Evolutionary conservation across 2,888 invertebrate genomes (phyloP).

Genomic region (Flabesymbios commensalis): DNA sequence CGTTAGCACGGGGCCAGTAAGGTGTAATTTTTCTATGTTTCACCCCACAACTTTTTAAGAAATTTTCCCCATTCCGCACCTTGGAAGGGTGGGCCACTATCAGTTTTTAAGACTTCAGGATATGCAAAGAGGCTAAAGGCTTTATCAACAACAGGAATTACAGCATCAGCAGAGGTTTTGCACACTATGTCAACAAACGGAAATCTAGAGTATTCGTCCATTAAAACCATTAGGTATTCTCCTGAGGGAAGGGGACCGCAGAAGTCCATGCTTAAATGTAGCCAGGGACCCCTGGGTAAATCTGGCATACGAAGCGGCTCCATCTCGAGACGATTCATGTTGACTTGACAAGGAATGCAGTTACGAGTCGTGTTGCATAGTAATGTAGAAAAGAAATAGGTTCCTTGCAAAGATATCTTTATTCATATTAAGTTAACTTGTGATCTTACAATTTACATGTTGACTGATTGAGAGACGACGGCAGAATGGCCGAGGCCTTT

Average conservation of each 20-base stretch:
- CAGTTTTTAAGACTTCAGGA: not conserved
- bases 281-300: not conserved
- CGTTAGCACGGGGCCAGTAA: slow-evolving; percentile 6
- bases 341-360: no score
- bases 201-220: not conserved
- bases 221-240: not conserved
- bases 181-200: not conserved
- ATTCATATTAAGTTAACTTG: no score
- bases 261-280: not conserved
- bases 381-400: no score
- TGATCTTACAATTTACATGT: no score
- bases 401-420: no score
- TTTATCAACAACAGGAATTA: not conserved
- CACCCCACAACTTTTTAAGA: not conserved
- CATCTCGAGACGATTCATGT: no score
- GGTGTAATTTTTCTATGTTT: slow-evolving; percentile 9
- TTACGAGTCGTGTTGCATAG: no score
- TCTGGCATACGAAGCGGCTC: no score
- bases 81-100: not conserved
- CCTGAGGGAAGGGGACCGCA: not conserved
- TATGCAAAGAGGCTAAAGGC: not conserved
- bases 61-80: not conserved
- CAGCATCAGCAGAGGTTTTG: not conserved
- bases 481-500: no score
- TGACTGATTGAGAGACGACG: no score